Conservation (phyloP, 2,113 vertebrate genomes). For the Nycticryphes semicollaris region DNA sequence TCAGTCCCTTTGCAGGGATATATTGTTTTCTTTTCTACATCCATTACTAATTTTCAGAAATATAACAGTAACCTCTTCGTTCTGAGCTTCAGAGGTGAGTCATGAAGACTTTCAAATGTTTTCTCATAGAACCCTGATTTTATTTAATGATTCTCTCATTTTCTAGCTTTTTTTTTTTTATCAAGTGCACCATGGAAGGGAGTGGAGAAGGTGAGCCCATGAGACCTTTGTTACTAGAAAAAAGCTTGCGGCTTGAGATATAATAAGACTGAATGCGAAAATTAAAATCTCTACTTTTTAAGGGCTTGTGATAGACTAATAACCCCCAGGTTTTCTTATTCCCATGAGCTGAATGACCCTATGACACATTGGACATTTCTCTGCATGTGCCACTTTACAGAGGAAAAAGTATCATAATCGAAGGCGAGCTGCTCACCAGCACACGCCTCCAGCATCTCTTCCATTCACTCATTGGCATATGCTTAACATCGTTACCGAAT, state of each 20-base stretch:
- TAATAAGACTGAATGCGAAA: background rate
- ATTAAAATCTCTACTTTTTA: background rate
- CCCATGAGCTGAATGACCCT: background rate
- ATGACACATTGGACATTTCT: background rate
- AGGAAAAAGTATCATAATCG: background rate
- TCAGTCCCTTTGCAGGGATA: background rate
- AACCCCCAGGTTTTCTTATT: background rate
- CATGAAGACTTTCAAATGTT: background rate
- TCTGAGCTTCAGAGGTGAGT: background rate
- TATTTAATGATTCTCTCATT: background rate
- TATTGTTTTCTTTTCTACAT: background rate
- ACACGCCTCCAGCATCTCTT: background rate
- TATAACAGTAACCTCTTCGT: too few relatives aligned
- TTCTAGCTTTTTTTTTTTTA: background rate
- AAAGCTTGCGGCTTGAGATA: background rate
- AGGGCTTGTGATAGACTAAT: background rate
- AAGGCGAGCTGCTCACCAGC: background rate
- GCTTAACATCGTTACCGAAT: background rate
- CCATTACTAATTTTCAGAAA: background rate
- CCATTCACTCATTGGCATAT: background rate
- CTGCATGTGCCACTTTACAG: background rate
- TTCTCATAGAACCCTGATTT: background rate
- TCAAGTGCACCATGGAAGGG: background rate
- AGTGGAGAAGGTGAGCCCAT: background rate
- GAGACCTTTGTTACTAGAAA: background rate